These are phyloP conservation scores for Brachionus plicatilis DNA, from an alignment of 1,140 invertebrate species.

Conservation along the genomic window DNA sequence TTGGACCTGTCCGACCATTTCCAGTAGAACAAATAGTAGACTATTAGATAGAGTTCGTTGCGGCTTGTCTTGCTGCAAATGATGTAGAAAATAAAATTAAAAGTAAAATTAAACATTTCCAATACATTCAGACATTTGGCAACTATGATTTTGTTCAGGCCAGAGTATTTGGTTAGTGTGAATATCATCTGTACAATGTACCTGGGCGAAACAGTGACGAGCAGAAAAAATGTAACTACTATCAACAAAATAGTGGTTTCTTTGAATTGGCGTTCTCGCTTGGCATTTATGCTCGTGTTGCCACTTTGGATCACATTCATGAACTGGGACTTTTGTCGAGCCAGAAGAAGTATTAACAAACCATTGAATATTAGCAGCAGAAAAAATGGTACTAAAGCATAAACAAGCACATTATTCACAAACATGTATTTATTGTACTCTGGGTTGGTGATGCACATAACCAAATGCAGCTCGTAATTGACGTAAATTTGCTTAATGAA, in stretches of 20 bases:
- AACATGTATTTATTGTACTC: background rate
- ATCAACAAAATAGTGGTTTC: conserved; percentile 23
- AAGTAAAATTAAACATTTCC: conserved; percentile 37
- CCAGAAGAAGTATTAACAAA: conserved; percentile 3
- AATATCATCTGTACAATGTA: conserved; percentile 24
- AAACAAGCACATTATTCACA: conserved; percentile 24
- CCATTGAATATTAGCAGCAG: conserved; percentile 30
- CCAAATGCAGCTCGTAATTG: background rate
- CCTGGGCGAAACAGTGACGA: conserved; percentile 29
- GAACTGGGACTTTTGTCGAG: conserved; percentile 20
- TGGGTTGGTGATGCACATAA: conserved; percentile 14
- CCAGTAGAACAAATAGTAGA: conserved; percentile 38
- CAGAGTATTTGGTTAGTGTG: background rate
- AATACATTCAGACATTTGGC: conserved; percentile 34
- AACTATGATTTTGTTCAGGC: background rate
- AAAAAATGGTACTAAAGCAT: conserved; percentile 23
- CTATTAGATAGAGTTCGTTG: conserved; percentile 9
- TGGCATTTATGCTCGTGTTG: background rate
- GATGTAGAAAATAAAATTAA: conserved; percentile 38
- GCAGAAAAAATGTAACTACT: conserved; percentile 22
- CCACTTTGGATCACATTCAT: conserved; percentile 6
- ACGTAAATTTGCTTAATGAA: background rate
- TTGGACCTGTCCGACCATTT: background rate
- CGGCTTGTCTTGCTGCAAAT: conserved; percentile 35
- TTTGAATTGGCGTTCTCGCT: conserved; percentile 39